Base-by-base conservation (phyloP, 2,113 vertebrate species). In the Myrmophylax atrothorax region DNA sequence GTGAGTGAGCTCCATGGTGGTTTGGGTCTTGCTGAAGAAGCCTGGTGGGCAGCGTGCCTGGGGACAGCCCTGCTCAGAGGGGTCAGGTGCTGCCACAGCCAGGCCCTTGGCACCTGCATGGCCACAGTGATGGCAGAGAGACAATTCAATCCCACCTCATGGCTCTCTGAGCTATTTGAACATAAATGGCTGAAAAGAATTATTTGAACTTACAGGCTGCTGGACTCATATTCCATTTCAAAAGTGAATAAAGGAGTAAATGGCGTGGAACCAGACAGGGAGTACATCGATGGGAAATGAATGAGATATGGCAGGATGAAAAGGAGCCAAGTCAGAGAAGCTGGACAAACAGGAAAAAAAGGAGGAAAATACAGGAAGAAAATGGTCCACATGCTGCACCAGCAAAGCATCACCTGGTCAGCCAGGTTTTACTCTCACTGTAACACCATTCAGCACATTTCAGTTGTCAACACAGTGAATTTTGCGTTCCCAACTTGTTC, bases 171-270 rank as follows among this genome's bases (percentile, higher is more conserved):
- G 63, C 55, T 64, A 4, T 42, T 66, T 26, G 59, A 70, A 53
- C 16, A 6, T 40, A 40, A 73, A 59, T 33, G 44, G 31, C 42
- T 85, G 3, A n/a, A 83, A 91, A 80, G 37, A 25, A 18, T 60
- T 68, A 23, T 64, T 75, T 52, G 52, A 76, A 80, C 25, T 69
- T 50, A 24, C 6, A 22, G 70, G n/a, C 70, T 87, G 69, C 42
- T 69, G 78, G 37, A 37, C 58, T 94, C 29, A 9, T 55, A 68
- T 46, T 94, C 29, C 59, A 40, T 77, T 82, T 90, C 63, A 53
- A 38, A 87, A 85, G 77, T 62, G 63, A 94, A 64, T 83, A 70
- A 79, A 91, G 78, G 58, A 89, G 56, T 64, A 72, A 72, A 49
- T 67, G 37, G 31, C 63, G 69, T 81, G 72, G 76, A 90, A 66